phyloP scores from a whole-genome alignment of 2,888 invertebrate species.

The Gymnoscelis rufifasciata region DNA sequence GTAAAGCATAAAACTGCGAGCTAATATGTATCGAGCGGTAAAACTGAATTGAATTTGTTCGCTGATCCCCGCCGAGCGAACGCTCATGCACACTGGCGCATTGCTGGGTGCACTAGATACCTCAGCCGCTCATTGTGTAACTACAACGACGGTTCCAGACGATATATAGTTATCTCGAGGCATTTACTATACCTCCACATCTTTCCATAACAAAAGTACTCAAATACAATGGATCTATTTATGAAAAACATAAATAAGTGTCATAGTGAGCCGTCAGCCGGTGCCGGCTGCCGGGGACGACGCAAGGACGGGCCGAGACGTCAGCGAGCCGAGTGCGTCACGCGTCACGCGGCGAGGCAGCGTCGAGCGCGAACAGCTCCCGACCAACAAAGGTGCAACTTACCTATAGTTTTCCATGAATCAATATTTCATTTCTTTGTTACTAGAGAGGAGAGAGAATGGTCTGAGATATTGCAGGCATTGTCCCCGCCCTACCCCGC shows the following conservation, averaged over 20 bases:
- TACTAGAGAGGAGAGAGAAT: conserved; percentile 19
- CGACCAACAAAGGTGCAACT: conserved; percentile 17
- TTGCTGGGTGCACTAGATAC: too few relatives aligned
- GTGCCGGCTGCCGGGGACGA: background rate
- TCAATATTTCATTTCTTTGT: conserved; percentile 38
- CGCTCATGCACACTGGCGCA: too few relatives aligned
- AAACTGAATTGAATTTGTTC: too few relatives aligned
- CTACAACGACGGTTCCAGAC: background rate
- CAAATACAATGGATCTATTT: background rate
- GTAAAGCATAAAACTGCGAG: too few relatives aligned
- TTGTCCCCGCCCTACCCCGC: background rate
- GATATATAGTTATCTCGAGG: background rate
- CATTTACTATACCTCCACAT: background rate
- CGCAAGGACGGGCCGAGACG: background rate
- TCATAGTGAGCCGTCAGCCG: too few relatives aligned
- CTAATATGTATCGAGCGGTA: too few relatives aligned
- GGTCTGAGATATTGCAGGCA: conserved; percentile 27
- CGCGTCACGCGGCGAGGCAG: too few relatives aligned
- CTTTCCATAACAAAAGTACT: background rate
- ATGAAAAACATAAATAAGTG: background rate
- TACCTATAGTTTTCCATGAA: conserved; percentile 27
- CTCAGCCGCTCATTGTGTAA: too few relatives aligned
- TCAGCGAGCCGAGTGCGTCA: too few relatives aligned
- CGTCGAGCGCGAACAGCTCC: too few relatives aligned
- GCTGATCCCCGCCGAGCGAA: too few relatives aligned